These are phyloP conservation scores for Vombatus ursinus DNA, from an alignment of 2,113 vertebrate species.

Conservation along the genomic window DNA sequence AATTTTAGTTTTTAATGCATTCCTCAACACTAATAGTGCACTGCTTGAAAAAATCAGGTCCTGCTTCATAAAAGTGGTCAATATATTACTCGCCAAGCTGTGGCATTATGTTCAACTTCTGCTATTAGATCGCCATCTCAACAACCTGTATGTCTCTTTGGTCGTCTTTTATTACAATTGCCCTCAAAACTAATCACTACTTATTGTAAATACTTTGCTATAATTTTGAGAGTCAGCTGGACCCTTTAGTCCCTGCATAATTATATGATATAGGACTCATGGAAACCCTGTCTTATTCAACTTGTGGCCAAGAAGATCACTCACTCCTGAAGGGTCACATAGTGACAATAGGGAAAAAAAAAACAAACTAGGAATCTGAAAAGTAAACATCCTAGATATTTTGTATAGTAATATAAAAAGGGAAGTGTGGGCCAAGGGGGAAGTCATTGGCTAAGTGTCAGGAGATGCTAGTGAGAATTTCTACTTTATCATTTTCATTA, in stretches of 20 bases:
- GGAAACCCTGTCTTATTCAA: conserved; percentile 36
- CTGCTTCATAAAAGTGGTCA: conserved; percentile 64
- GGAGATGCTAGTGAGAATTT: not conserved
- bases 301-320: conserved; percentile 49
- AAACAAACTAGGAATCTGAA: not conserved
- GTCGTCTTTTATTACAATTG: conserved; percentile 67
- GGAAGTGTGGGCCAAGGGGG: not conserved
- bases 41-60: conserved; percentile 49
- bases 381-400: not conserved
- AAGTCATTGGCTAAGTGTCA: not conserved
- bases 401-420: not conserved
- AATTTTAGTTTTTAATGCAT: conserved; percentile 55
- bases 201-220: conserved; percentile 61
- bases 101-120: conserved; percentile 62
- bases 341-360: not conserved
- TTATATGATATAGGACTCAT: conserved; percentile 53
- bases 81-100: conserved; percentile 56
- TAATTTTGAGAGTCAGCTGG: conserved; percentile 57
- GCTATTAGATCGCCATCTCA: conserved; percentile 61
- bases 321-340: conserved; percentile 26
- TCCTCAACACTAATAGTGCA: conserved; percentile 54
- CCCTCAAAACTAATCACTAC: conserved; percentile 63
- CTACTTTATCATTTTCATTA: not conserved
- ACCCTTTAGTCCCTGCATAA: conserved; percentile 42
- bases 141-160: conserved; percentile 66